Evolutionary conservation across 2,888 invertebrate species (phyloP), one percentile per base, ranked within the genome.

Genomic region (Horisme vitalbata): DNA sequence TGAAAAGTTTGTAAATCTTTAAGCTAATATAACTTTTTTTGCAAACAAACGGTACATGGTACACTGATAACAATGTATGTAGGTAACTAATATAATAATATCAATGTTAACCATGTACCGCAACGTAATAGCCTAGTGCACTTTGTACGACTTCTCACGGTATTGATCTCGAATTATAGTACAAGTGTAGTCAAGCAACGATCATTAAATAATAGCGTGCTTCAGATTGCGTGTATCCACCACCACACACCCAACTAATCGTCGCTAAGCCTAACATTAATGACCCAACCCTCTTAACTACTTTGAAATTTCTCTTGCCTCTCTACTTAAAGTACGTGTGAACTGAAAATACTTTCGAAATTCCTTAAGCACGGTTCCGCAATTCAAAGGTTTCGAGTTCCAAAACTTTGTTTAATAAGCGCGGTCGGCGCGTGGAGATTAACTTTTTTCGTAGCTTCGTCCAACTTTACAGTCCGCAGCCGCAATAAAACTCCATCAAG

Each of bases 401-500:
- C 37, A 45, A 61, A 73, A 77, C 59, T 64, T 64, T 75, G 61
- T 75, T 78, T 61, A 74, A 72, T 75, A 75, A 70, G 68, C 64
- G 55, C 38, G 60, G 57, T 39, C 48, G 48, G 59, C 54, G 60
- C 56, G 36, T 52, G 53, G 46, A 55, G 61, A 64, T 82, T 77
- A 77, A 62, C 62, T 75, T 81, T 79, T 78, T 77, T 71, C 62
- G 6, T 18, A 18, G 28, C 61, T 50, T 49, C 57, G 55, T 53
- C 55, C 57, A 77, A 78, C 60, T 80, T 83, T 76, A 73, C 67
- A 68, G 72, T 64, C 68, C 75, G 53, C 71, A 58, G 63, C 65
- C 70, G 72, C 70, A 75, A 84, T 83, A 84, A 83, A 84, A 80
- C 76, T 78, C 72, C 67, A 75, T 78, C 72, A 39, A 39, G 35